A percentile compares a stretch with the other conserved stretches of the same genome.
Evolutionary conservation across 2,113 vertebrate genomes (phyloP).

Genomic region (Odontesthes bonariensis): DNA sequence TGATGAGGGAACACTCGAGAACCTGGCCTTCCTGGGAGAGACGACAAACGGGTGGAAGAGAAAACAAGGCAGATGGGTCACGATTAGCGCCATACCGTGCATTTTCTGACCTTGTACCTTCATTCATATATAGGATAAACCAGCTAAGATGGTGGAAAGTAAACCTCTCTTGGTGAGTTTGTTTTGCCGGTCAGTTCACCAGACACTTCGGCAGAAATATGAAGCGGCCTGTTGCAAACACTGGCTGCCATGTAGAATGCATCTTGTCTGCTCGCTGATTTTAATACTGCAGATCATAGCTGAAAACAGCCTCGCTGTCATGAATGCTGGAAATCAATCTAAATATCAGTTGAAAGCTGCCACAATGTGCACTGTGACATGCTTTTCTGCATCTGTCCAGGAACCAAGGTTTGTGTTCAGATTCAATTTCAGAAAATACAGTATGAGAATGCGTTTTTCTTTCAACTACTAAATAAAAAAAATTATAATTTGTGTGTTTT

Average conservation of each 20-base stretch:
- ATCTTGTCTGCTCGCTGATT: not conserved
- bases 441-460: not conserved
- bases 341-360: not conserved
- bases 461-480: not conserved
- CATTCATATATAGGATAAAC: no score
- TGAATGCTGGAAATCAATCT: not conserved
- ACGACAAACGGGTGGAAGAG: not conserved
- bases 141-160: no score
- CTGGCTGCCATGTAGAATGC: not conserved
- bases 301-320: not conserved
- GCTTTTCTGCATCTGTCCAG: not conserved
- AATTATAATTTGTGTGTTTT: not conserved
- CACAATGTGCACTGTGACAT: not conserved
- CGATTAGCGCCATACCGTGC: not conserved
- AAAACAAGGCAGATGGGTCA: not conserved
- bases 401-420: not conserved
- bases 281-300: not conserved
- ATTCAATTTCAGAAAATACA: not conserved
- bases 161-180: no score
- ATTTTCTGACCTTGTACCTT: no score
- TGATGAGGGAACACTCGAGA: slow-evolving; percentile 97
- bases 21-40: slow-evolving; percentile 92
- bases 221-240: not conserved
- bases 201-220: not conserved
- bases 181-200: not conserved